phyloP scores from a whole-genome alignment of 1,140 invertebrate species.

The Trachymyrmex septentrionalis region DNA sequence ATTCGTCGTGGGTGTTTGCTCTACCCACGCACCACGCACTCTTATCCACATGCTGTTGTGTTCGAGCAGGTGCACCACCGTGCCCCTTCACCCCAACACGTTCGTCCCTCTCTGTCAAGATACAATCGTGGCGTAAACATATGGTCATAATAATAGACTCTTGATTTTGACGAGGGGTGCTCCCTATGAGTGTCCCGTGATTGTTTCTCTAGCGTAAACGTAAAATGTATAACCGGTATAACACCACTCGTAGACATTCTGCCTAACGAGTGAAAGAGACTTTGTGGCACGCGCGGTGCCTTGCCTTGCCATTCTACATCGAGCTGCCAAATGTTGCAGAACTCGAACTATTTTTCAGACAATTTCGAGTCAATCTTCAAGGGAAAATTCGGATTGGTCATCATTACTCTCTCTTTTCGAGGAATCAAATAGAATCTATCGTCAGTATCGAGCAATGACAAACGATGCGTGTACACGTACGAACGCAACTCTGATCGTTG shows the following conservation, averaged over 20 bases:
- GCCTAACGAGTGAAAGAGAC: conserved; percentile 49
- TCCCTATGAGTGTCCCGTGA: conserved; percentile 81
- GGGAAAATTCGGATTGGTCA: conserved; percentile 18
- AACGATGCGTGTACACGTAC: conserved; percentile 6
- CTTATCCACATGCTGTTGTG: conserved; percentile 63
- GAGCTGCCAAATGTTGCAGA: not conserved
- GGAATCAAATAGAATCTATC: conserved; percentile 29
- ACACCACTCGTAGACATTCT: conserved; percentile 31
- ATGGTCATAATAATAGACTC: conserved; percentile 86
- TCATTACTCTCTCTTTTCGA: conserved; percentile 37
- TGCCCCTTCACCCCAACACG: conserved; percentile 60
- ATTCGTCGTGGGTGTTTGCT: conserved; percentile 70
- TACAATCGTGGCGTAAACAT: conserved; percentile 85
- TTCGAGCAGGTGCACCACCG: conserved; percentile 79
- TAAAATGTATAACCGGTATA: conserved; percentile 35
- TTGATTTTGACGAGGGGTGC: conserved; percentile 85
- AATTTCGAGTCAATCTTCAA: not conserved
- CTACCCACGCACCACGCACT: conserved; percentile 64
- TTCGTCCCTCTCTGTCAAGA: conserved; percentile 78
- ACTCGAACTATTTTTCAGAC: not conserved
- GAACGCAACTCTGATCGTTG: not conserved
- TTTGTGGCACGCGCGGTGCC: not conserved
- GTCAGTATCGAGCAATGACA: not conserved
- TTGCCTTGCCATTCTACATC: not conserved
- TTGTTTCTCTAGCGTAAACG: conserved; percentile 77